A percentile compares a stretch with the other conserved stretches of the same genome.
Conservation (phyloP, 2,888 invertebrate species). For the Odontocerum albicorne region DNA sequence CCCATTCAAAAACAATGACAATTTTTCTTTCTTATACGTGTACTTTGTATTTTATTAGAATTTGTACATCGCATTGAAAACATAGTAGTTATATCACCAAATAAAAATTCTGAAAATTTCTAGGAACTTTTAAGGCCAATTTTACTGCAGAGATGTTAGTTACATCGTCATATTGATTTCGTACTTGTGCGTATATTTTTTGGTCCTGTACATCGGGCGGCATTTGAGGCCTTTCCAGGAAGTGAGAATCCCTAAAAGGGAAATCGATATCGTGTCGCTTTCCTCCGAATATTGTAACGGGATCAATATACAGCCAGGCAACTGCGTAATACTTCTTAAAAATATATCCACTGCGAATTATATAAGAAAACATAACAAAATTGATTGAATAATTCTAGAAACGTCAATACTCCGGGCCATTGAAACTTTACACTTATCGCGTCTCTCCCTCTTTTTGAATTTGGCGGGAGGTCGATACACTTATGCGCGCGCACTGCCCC, state of each 20-base stretch:
- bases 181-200: neutral
- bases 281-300: neutral
- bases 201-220: neutral
- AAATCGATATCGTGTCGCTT: slow-evolving; percentile 1
- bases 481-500: slow-evolving; percentile 1
- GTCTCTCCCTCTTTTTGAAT: slow-evolving; percentile 25
- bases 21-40: no score
- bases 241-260: slow-evolving; percentile 10
- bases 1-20: no score
- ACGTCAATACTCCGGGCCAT: neutral
- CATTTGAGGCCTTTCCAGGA: slow-evolving; percentile 9
- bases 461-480: slow-evolving; percentile 22
- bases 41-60: no score
- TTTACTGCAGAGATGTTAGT: no score
- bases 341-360: neutral
- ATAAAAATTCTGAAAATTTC: no score
- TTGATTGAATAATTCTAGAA: neutral
- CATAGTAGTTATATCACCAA: no score
- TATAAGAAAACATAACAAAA: neutral
- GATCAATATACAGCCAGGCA: neutral
- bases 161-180: slow-evolving; percentile 2
- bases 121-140: no score
- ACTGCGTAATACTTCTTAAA: neutral
- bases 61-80: no score
- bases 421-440: slow-evolving; percentile 18